These are phyloP conservation scores for Mayetiola destructor DNA, from an alignment of 2,888 invertebrate species.

Conservation along the genomic window DNA sequence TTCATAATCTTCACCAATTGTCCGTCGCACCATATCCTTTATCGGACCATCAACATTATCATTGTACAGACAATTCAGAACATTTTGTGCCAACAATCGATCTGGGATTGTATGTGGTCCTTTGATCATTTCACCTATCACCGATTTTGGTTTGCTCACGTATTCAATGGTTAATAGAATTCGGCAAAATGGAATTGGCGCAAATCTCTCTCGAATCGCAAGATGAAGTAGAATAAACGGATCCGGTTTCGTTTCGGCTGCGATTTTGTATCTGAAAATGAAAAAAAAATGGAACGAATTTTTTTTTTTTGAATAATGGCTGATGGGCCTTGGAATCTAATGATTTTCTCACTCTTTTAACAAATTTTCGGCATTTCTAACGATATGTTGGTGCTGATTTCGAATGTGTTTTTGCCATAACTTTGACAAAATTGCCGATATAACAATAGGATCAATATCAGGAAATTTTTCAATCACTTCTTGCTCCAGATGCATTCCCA, in stretches of 20 bases:
- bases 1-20: constrained; percentile 74
- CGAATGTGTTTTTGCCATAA: constrained; percentile 52
- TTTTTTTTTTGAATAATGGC: background rate
- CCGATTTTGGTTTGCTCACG: constrained; percentile 23
- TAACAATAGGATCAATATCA: constrained; percentile 41
- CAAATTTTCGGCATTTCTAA: constrained; percentile 42
- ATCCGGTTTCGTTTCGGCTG: constrained; percentile 1
- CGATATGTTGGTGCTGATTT: constrained; percentile 44
- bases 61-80: constrained; percentile 52
- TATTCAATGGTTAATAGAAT: constrained; percentile 28
- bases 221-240: constrained; percentile 25
- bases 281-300: background rate
- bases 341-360: constrained; percentile 33
- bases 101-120: constrained; percentile 29
- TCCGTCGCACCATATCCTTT: constrained; percentile 64
- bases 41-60: constrained; percentile 76
- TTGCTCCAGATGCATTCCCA: constrained; percentile 45
- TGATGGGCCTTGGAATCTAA: background rate
- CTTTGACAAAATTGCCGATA: constrained; percentile 55
- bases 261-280: background rate
- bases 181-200: constrained; percentile 28
- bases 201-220: constrained; percentile 24
- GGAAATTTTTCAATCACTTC: constrained; percentile 43
- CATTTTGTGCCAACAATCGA: constrained; percentile 27
- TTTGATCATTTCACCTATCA: constrained; percentile 27